Base-by-base conservation (phyloP, 2,113 vertebrate genomes). In the Stegastes partitus region DNA sequence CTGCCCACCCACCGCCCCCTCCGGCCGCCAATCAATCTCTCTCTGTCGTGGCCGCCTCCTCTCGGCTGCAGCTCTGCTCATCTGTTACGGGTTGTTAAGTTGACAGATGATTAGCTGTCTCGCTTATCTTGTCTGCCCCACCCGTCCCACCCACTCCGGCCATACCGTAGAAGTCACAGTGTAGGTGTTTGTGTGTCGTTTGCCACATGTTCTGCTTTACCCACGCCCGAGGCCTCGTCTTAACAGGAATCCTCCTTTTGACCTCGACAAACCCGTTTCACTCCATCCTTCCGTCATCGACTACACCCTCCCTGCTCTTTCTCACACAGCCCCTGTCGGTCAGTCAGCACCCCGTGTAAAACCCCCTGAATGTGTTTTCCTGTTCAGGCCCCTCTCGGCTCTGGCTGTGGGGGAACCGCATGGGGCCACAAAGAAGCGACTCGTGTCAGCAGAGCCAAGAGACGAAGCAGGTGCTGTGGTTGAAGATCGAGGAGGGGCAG, bases 381-480 rank as follows among this genome's bases (percentile, higher is more conserved):
- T 78, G 72, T 49, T 67, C 82, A 72, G 69, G 26, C 71, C 51
- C 64, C 74, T 70, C 55, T 55, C 21, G 16, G 79, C 77, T 77
- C 53, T 72, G 77, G 81, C 83, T 62, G 84, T 68, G 50, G 65
- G 64, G 22, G 28, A 73, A 72, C 78, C 31, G 1, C 58, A 39
- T 84, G 86, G 83, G 66, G 73, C 71, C 83, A 75, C 84, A 91
- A 88, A 89, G 84, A 83, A 65, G 69, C n/a, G 81, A 90, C 91
- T 89, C 64, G 83, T 92, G 89, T 94, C 90, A 88, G 77, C 64
- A 34, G 82, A 58, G 69, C 11, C 19, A 56, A 68, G 67, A 70
- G 82, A 91, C 86, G 79, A 88, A 90, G 85, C 90, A 91, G 89
- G 82, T 90, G 93, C 56, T 58, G 58, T 79, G 71, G 68, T 63